Evolutionary conservation across 1,140 invertebrate species (phyloP), one percentile per base, ranked within the genome.

Genomic region (Pinna nobilis): DNA sequence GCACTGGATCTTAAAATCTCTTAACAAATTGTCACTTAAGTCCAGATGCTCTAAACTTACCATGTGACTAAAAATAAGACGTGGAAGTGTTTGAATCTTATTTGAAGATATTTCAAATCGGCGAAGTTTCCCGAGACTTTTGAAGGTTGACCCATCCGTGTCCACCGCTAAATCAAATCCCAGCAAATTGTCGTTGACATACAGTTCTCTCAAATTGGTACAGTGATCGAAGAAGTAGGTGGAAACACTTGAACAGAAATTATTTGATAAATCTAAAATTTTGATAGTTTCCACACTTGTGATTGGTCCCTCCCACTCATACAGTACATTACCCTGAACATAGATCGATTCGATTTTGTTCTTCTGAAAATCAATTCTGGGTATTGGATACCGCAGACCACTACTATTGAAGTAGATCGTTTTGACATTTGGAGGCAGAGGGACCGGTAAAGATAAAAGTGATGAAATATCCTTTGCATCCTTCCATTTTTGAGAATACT

Each of bases 251-350:
- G 35, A 51, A 53, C 72, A 74, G 11, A 51, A 68, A 53, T 74
- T 74, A 41, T 74, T 41, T 35, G 64, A 67, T 23, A 74, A 41
- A 61, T 74, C 44, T 3, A 74, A 4, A 30, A 41, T 13, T 51
- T 74, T 32, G 3, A 67, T 1, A 39, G 60, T 37, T 13, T n/a
- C 11, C 1, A 74, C 1, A 18, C 7, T 28, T 1, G 37, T 20
- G 23, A 74, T 32, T 28, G 71, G 63, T 15, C 71, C 71, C 39
- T 28, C 53, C 71, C 41, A 74, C 41, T 20, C n/a, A 30, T 51
- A 60, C 23, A 74, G 41, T 30, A 60, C 32, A 23, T 74, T 74
- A n/a, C n/a, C n/a, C 20, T 39, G 30, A 11, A 25, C 20, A 51
- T 74, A 63, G 2, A 74, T n/a, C 9, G 57, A 11, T 49, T 66